Percentiles rank a stretch among this genome's conserved stretches.
Evolutionary conservation across 2,888 invertebrate genomes (phyloP).

Genomic region (Synanthedon myopaeformis): DNA sequence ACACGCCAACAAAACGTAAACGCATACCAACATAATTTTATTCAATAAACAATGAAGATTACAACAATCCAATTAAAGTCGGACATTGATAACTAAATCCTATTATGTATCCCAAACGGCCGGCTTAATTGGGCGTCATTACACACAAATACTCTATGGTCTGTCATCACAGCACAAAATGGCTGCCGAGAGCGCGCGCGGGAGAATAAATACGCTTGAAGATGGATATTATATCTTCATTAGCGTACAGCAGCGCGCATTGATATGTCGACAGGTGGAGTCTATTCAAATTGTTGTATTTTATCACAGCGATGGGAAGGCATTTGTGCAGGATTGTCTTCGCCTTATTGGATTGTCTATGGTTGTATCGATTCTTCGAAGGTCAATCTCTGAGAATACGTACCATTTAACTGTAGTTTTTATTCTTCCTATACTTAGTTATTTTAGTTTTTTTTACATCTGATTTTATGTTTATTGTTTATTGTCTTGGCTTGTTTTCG

Average conservation of each 20-base stretch:
- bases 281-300: slow-evolving; percentile 64
- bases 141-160: slow-evolving; percentile 49
- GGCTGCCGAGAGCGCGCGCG: slow-evolving; percentile 37
- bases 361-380: slow-evolving; percentile 1
- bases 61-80: slow-evolving; percentile 60
- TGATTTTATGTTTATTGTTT: not conserved
- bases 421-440: too few relatives aligned
- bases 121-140: slow-evolving; percentile 62
- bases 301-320: slow-evolving; percentile 46
- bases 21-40: slow-evolving; percentile 16
- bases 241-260: slow-evolving; percentile 56
- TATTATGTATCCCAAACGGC: slow-evolving; percentile 46
- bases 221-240: slow-evolving; percentile 71
- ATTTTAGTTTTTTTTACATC: too few relatives aligned
- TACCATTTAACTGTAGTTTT: too few relatives aligned
- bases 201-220: slow-evolving; percentile 57
- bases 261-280: slow-evolving; percentile 61
- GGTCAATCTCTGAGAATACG: not conserved
- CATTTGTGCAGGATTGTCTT: slow-evolving; percentile 26
- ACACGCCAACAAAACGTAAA: slow-evolving; percentile 3
- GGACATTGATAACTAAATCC: slow-evolving; percentile 67
- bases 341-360: slow-evolving; percentile 38
- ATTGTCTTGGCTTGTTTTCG: too few relatives aligned
- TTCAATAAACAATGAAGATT: slow-evolving; percentile 38
- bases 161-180: slow-evolving; percentile 60